Conservation (phyloP, 2,113 vertebrate species). For the Syrmaticus mikado region DNA sequence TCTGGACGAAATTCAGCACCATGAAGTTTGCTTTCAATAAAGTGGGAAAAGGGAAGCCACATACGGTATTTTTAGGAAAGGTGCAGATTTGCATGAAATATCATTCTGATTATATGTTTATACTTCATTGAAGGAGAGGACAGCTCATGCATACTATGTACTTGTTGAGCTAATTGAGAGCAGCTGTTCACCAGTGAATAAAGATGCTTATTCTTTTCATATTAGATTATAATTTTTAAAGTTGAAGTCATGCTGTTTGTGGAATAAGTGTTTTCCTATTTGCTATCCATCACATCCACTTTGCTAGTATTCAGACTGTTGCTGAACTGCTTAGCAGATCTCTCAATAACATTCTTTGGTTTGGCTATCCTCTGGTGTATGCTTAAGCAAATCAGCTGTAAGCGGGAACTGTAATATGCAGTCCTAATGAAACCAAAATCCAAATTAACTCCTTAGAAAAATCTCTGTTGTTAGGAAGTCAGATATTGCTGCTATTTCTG, state of each 20-base stretch:
- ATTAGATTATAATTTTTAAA: not conserved
- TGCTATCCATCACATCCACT: not conserved
- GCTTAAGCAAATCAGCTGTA: constrained; percentile 5
- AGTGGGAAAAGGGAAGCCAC: accelerated
- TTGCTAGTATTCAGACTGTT: not conserved
- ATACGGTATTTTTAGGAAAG: not conserved
- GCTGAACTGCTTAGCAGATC: not conserved
- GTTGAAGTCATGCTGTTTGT: not conserved
- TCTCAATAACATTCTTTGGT: not conserved
- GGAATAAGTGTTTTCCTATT: not conserved
- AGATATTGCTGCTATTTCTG: not conserved
- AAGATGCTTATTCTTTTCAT: not conserved
- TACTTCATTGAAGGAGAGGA: not conserved
- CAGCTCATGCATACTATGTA: not conserved
- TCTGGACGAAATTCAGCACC: not conserved
- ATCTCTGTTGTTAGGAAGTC: not conserved
- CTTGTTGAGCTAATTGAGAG: not conserved
- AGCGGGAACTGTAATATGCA: not conserved
- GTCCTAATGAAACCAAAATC: not conserved
- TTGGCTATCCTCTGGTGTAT: constrained; percentile 7
- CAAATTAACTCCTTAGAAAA: not conserved
- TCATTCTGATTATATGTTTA: not conserved
- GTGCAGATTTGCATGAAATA: not conserved
- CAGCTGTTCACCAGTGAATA: not conserved
- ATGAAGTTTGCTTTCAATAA: accelerated